Conservation (phyloP, 2,797 vertebrate species). For the Picus viridis region DNA sequence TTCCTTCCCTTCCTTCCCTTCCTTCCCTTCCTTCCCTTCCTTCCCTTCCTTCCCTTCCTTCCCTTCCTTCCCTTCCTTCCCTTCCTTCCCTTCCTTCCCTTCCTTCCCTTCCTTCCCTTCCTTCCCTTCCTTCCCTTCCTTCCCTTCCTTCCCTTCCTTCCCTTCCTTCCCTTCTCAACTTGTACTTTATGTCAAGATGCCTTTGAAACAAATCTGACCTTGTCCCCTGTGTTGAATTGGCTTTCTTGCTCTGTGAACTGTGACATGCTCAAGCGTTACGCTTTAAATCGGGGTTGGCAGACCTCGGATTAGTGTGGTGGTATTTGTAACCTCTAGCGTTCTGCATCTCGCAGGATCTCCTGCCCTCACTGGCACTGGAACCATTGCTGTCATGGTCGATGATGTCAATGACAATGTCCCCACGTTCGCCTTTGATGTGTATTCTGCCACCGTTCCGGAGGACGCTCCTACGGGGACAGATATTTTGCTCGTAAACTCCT, state of each 20-base stretch:
- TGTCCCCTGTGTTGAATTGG: neutral
- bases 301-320: neutral
- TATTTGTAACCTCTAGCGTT: conserved; percentile 66
- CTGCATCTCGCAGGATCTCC: conserved; percentile 83
- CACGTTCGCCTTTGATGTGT: conserved; percentile 84
- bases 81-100: too few species aligned
- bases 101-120: too few species aligned
- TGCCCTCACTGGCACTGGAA: conserved; percentile 92
- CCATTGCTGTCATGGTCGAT: conserved; percentile 87
- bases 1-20: neutral
- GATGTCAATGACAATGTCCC: conserved; percentile 96
- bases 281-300: conserved; percentile 59
- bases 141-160: too few species aligned
- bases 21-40: neutral
- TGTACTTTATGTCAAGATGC: neutral
- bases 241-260: conserved; percentile 24
- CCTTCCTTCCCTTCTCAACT: neutral
- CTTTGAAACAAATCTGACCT: conserved; percentile 40
- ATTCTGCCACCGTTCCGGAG: conserved; percentile 89
- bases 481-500: conserved; percentile 91
- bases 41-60: neutral
- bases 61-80: neutral
- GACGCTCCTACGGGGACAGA: conserved; percentile 93
- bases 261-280: neutral
- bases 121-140: too few species aligned